Conservation (phyloP, 2,113 vertebrate species). For the Todiramphus saurophagus region DNA sequence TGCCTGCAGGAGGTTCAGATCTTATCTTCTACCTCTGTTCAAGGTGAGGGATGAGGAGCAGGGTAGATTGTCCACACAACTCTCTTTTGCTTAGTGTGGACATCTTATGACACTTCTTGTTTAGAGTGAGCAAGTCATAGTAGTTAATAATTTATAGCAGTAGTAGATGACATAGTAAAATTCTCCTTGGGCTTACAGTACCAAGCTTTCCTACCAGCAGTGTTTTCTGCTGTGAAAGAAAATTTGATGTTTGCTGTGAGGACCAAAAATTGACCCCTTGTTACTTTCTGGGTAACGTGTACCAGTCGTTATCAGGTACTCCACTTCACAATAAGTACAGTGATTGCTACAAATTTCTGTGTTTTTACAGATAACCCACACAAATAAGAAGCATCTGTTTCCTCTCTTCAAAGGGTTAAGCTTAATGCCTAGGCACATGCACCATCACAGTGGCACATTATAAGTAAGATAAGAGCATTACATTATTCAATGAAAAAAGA, state of each 20-base stretch:
- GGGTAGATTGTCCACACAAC: neutral
- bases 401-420: neutral
- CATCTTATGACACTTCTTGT: neutral
- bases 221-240: neutral
- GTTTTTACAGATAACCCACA: neutral
- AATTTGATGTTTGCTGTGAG: neutral
- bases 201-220: neutral
- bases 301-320: neutral
- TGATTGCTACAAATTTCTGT: neutral
- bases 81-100: neutral
- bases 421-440: neutral
- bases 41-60: neutral
- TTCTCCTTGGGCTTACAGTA: neutral
- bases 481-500: neutral
- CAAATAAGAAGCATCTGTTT: neutral
- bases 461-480: neutral
- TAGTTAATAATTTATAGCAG: neutral
- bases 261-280: neutral
- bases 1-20: neutral
- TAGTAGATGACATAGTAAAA: neutral
- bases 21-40: neutral
- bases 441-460: neutral
- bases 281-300: neutral
- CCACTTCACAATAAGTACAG: neutral
- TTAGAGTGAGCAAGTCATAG: neutral